Percentiles rank a stretch among this genome's conserved stretches.
Conservation (phyloP, 2,113 vertebrate species). For the Formicarius rufipectus region DNA sequence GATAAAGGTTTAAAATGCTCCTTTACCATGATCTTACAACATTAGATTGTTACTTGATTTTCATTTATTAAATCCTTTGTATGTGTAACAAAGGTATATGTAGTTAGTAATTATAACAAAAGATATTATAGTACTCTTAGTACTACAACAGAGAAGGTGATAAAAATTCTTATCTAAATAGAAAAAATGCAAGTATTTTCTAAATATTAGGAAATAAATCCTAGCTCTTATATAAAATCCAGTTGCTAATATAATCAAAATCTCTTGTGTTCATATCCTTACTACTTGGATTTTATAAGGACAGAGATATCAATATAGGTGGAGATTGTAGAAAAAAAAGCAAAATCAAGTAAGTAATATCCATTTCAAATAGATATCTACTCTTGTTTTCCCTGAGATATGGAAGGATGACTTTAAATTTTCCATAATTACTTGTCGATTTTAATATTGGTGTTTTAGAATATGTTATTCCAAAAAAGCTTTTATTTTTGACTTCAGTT, state of each 20-base stretch:
- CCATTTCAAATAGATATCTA: not conserved
- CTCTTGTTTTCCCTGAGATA: not conserved
- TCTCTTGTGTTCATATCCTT: not conserved
- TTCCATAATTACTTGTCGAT: not conserved
- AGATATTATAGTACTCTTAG: not conserved
- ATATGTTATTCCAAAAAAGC: not conserved
- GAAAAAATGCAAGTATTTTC: not conserved
- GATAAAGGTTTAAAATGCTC: not conserved
- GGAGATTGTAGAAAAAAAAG: not conserved
- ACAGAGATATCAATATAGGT: accelerated
- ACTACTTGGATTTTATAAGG: not conserved
- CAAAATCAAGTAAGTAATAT: not conserved
- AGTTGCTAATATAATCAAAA: not conserved
- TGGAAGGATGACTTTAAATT: not conserved
- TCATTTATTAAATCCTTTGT: not conserved
- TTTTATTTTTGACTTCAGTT: not conserved
- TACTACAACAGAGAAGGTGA: not conserved
- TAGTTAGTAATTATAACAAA: not conserved
- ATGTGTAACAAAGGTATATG: not conserved
- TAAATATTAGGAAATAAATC: not conserved
- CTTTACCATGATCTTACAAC: not conserved
- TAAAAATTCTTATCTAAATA: not conserved
- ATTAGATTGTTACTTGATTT: not conserved
- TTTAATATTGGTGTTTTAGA: not conserved
- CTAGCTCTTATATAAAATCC: not conserved